Percentiles rank a stretch among this genome's conserved stretches.
These are phyloP conservation scores for Ditylenchus weischeri DNA, from an alignment of 2,888 invertebrate species.

Conservation along the genomic window DNA sequence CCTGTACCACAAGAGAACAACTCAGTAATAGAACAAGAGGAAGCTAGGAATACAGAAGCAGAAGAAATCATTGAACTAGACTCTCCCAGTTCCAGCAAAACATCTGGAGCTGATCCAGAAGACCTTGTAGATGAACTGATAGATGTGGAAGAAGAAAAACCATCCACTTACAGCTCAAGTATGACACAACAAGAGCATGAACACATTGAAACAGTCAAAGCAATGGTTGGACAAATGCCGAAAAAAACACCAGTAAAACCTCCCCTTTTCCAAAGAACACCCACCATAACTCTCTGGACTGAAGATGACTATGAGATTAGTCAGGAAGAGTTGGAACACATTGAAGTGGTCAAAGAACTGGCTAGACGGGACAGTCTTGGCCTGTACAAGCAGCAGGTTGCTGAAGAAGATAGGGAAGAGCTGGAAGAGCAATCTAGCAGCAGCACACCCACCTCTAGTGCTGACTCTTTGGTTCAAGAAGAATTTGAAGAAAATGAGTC, in stretches of 20 bases:
- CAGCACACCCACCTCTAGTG: conserved; percentile 1
- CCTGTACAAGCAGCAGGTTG: not conserved
- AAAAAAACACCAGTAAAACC: not conserved
- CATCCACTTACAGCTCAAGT: not conserved
- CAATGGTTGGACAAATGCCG: not conserved
- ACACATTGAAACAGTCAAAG: not conserved
- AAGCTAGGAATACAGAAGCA: not conserved
- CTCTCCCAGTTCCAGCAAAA: not conserved
- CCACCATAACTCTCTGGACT: conserved; percentile 6
- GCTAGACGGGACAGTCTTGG: conserved; percentile 2
- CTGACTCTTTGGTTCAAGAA: not conserved
- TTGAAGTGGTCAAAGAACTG: not conserved
- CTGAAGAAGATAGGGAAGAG: not conserved
- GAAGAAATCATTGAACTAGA: not conserved
- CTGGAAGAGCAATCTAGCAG: not conserved
- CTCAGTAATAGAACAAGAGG: not conserved
- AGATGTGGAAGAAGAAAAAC: not conserved
- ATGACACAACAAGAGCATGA: not conserved
- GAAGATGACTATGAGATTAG: conserved; percentile 6
- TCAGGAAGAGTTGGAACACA: conserved; percentile 6
- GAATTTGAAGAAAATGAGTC: not conserved
- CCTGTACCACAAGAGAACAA: not conserved
- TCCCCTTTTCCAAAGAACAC: not conserved
- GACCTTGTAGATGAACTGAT: not conserved
- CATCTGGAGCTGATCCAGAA: conserved; percentile 6